A percentile compares a stretch with the other conserved stretches of the same genome.
Evolutionary conservation across 2,113 vertebrate genomes (phyloP).

Genomic region (mouse (Mus musculus)): DNA sequence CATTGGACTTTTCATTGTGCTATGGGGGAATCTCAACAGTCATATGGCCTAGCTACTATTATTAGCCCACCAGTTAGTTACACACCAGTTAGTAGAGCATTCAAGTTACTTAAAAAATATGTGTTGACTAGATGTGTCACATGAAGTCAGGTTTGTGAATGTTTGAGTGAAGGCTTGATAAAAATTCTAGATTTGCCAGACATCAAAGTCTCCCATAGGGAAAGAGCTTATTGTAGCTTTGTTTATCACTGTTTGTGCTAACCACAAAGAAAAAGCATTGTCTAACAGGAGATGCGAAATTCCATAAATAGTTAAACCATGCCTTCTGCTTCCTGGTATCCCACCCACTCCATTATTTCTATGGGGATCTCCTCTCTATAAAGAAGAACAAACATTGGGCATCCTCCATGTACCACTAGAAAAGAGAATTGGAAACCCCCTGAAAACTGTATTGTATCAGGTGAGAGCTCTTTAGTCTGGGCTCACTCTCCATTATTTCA

Average conservation of each 20-base stretch:
- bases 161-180: background rate
- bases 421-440: background rate
- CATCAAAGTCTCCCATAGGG: background rate
- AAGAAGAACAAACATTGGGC: background rate
- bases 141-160: background rate
- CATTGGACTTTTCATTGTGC: background rate
- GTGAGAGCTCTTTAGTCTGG: background rate
- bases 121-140: background rate
- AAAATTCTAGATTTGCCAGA: background rate
- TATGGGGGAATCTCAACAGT: background rate
- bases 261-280: background rate
- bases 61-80: background rate
- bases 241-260: background rate
- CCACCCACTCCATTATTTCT: background rate
- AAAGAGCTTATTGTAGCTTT: background rate
- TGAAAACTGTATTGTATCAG: background rate
- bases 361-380: background rate
- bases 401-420: background rate
- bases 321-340: rapidly evolving
- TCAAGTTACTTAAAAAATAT: background rate
- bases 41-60: background rate
- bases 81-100: background rate
- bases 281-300: background rate
- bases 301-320: background rate
- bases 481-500: background rate